phyloP scores from a whole-genome alignment of 1,140 invertebrate species.

The Oncopodura yosiiana region DNA sequence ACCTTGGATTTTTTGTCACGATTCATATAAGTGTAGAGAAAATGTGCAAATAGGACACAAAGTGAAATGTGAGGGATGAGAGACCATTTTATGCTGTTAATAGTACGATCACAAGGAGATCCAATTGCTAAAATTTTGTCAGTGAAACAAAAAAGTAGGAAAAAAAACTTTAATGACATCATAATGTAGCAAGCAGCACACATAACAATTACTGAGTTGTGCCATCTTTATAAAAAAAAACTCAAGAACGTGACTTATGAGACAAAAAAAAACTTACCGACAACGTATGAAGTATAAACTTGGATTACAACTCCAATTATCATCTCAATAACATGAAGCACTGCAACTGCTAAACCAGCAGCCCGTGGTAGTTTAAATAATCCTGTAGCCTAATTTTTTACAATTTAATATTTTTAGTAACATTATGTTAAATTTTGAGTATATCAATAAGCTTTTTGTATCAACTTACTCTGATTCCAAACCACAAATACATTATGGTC shows the following conservation, averaged over 20 bases:
- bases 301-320: slow-evolving; percentile 17
- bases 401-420: neutral
- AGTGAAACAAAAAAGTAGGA: slow-evolving; percentile 1
- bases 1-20: too few relatives aligned
- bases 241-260: too few relatives aligned
- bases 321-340: slow-evolving; percentile 24
- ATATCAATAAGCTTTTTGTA: too few relatives aligned
- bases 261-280: slow-evolving; percentile 13
- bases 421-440: slow-evolving; percentile 3
- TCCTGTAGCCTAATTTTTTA: slow-evolving; percentile 14
- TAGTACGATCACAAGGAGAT: slow-evolving; percentile 13
- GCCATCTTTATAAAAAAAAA: too few relatives aligned
- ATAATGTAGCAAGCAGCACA: slow-evolving; percentile 2
- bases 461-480: slow-evolving; percentile 5
- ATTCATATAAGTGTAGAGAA: slow-evolving; percentile 21
- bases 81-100: slow-evolving; percentile 20
- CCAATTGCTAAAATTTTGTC: slow-evolving; percentile 12
- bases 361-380: slow-evolving; percentile 14
- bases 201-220: too few relatives aligned
- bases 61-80: slow-evolving; percentile 21
- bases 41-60: slow-evolving; percentile 16
- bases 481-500: slow-evolving; percentile 8
- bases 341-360: slow-evolving; percentile 9
- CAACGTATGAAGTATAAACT: slow-evolving; percentile 17
- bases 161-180: neutral